Evolutionary conservation across 2,113 vertebrate species (phyloP).

Genomic region (Corydoras maculifer): DNA sequence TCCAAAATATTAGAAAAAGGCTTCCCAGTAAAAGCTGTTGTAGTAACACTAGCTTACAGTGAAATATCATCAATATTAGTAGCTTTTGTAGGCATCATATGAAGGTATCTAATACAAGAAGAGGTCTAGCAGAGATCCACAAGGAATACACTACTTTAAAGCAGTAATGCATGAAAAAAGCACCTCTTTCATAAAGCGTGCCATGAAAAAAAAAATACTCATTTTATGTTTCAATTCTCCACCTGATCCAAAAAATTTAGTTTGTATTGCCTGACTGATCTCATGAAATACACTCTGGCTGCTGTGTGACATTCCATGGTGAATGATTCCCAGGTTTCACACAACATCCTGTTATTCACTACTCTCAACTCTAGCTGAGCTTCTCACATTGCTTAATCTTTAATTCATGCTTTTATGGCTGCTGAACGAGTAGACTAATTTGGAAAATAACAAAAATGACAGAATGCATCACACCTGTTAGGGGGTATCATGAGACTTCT

Average conservation of each 20-base stretch:
- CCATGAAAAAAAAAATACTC: not conserved
- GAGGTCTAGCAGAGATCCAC: too few relatives aligned
- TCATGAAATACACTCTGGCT: constrained; percentile 16
- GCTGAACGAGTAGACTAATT: constrained; percentile 7
- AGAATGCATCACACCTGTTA: not conserved
- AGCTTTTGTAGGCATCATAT: too few relatives aligned
- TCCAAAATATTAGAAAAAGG: too few relatives aligned
- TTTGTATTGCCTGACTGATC: constrained; percentile 34
- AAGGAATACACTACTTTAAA: too few relatives aligned
- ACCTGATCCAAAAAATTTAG: constrained; percentile 3
- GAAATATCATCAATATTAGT: too few relatives aligned
- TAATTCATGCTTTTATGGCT: constrained; percentile 4
- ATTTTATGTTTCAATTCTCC: not conserved
- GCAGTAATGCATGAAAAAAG: not conserved
- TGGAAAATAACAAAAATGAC: not conserved
- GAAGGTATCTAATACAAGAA: too few relatives aligned
- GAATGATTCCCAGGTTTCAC: not conserved
- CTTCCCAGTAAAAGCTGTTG: too few relatives aligned
- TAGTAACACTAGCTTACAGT: too few relatives aligned
- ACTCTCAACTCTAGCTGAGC: not conserved
- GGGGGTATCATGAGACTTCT: not conserved
- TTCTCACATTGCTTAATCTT: constrained; percentile 7
- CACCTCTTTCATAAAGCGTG: not conserved
- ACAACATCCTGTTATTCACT: not conserved
- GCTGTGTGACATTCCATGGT: constrained; percentile 6